Base-by-base conservation (phyloP, 2,797 vertebrate species). In the Poliocrania exsul region DNA sequence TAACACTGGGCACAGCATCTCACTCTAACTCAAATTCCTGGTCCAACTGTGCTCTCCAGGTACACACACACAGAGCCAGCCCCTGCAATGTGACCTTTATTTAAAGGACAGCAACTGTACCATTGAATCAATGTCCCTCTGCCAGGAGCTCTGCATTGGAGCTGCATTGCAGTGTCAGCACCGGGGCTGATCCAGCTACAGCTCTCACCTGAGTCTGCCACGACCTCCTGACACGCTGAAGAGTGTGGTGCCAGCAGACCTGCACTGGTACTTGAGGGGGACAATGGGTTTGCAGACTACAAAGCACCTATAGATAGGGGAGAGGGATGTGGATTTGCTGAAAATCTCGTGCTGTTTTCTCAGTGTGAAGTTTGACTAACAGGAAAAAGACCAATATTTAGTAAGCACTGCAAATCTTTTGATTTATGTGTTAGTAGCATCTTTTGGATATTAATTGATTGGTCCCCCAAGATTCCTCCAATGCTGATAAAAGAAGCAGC, bases 111-210 rank as follows among this genome's bases (percentile, higher is more conserved):
- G 87, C 67, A 65, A 87, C 72, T 6, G 77, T 80, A 31, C 78
- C 79, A 20, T 33, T 29, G 95, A 84, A 91, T 95, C 88, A 8
- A 66, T 71, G 86, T 95, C 89, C 77, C 93, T 92, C 53, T 93
- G 92, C 92, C 20, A 72, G 88, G 58, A 95, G 91, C 89, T 88
- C 96, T 96, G 96, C 97, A 91, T 94, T 13, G 79, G 90, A 96
- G 92, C 97, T 97, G 97, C 97, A 97, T 95, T 97, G 97, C 96
- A 97, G 97, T 81, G 87, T 84, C 96, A 87, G 95, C 95, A 88
- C 23, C 6, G 13, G 93, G 87, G 47, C 83, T 5, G 53, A 85
- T 93, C 80, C 86, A 31, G 35, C 86, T 53, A 29, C 67, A 12
- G 91, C 83, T 46, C 74, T 16, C 66, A 35, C 75, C 90, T 29